Evolutionary conservation across 1,140 invertebrate species (phyloP).

Genomic region (Trichoplusia ni): DNA sequence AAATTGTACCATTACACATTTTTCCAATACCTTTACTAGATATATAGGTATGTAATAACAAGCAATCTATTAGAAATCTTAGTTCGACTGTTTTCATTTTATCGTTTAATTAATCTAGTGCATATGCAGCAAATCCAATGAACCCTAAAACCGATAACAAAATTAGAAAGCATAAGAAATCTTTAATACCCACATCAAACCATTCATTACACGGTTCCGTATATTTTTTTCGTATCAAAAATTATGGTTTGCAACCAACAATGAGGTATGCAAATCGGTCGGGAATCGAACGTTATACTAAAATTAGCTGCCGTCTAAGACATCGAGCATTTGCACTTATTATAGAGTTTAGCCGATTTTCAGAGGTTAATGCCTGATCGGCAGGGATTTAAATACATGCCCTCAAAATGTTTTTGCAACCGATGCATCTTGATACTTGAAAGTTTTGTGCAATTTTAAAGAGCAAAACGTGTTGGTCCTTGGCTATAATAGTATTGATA

Average conservation of each 20-base stretch:
- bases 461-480: too few species aligned
- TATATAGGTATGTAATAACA: too few species aligned
- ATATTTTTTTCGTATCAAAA: slow-evolving; percentile 44
- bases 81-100: too few species aligned
- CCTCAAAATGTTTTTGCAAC: not conserved
- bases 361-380: slow-evolving; percentile 29
- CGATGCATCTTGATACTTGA: slow-evolving; percentile 4
- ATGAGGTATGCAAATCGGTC: slow-evolving; percentile 61
- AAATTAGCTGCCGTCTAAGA: slow-evolving; percentile 49
- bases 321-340: slow-evolving; percentile 45
- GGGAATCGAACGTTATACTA: slow-evolving; percentile 45
- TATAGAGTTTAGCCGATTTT: slow-evolving; percentile 43
- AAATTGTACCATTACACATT: too few species aligned
- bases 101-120: too few species aligned
- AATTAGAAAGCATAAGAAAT: slow-evolving; percentile 50
- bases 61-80: too few species aligned
- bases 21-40: too few species aligned
- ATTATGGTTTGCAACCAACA: slow-evolving; percentile 53
- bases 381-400: slow-evolving; percentile 20
- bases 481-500: too few species aligned
- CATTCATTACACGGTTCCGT: slow-evolving; percentile 38
- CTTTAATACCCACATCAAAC: slow-evolving; percentile 41
- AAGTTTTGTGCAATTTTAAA: not conserved
- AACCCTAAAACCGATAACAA: slow-evolving; percentile 24
- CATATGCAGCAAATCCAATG: not conserved